Evolutionary conservation across 2,888 invertebrate genomes (phyloP).

Genomic region (Cancer borealis): DNA sequence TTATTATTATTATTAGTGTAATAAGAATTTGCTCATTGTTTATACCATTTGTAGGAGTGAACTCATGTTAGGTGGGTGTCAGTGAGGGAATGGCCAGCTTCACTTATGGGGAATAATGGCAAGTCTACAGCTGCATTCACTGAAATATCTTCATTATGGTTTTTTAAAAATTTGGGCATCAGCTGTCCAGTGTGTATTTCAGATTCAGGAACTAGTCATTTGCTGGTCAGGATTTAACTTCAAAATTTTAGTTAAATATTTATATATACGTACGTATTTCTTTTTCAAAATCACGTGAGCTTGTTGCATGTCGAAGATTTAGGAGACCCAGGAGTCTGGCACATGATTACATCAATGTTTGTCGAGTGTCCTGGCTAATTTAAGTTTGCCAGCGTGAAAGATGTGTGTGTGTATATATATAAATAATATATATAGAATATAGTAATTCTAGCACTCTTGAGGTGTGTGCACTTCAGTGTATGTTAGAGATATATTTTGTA

Average conservation of each 20-base stretch:
- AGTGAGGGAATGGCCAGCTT: conserved; percentile 55
- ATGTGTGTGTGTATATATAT: conserved; percentile 41
- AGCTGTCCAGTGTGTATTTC: conserved; percentile 18
- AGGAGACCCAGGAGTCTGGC: not conserved
- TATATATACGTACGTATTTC: not conserved
- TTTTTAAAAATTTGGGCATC: not conserved
- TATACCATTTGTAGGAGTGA: conserved; percentile 66
- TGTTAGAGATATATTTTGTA: conserved; percentile 43
- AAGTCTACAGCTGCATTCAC: conserved; percentile 32
- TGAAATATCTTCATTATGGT: not conserved
- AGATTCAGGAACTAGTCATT: conserved; percentile 66
- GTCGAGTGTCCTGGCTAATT: conserved; percentile 35
- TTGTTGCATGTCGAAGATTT: not conserved
- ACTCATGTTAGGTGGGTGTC: conserved; percentile 56
- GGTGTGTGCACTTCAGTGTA: conserved; percentile 45
- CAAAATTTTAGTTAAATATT: conserved; percentile 50
- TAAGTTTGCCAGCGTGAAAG: conserved; percentile 14
- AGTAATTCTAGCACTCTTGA: conserved; percentile 32
- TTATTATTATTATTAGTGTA: conserved; percentile 59
- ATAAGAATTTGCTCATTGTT: conserved; percentile 73
- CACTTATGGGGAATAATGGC: conserved; percentile 51
- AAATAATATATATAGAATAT: conserved; percentile 28
- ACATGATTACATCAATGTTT: conserved; percentile 36
- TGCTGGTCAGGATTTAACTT: conserved; percentile 64
- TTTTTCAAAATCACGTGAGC: conserved; percentile 56